A percentile compares a stretch with the other conserved stretches of the same genome.
These are phyloP conservation scores for Furnarius figulus DNA, from an alignment of 2,113 vertebrate genomes.

Conservation along the genomic window DNA sequence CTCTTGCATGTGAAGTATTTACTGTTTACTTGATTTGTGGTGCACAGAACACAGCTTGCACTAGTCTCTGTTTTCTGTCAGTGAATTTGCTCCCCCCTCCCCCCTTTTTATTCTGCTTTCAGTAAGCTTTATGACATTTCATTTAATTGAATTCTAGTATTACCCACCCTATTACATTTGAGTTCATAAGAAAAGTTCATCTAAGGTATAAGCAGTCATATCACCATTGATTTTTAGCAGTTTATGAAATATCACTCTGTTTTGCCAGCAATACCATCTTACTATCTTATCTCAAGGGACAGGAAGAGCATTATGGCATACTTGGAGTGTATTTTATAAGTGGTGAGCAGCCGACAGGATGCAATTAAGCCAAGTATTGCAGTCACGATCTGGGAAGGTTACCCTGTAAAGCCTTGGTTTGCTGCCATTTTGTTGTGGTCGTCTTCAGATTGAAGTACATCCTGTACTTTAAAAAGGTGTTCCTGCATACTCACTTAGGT, in stretches of 20 bases:
- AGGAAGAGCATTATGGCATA: background rate
- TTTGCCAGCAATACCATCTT: constrained; percentile 40
- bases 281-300: background rate
- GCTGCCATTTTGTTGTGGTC: background rate
- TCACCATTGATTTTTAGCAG: constrained; percentile 24
- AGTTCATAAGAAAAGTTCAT: constrained; percentile 20
- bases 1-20: background rate
- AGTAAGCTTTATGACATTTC: background rate
- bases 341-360: background rate
- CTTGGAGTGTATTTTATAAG: background rate
- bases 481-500: background rate
- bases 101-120: background rate
- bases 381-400: background rate
- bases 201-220: background rate
- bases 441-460: background rate
- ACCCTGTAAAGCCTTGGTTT: background rate
- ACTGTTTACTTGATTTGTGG: background rate
- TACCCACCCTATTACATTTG: background rate
- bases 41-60: rapidly evolving
- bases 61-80: background rate
- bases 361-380: constrained; percentile 11
- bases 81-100: background rate
- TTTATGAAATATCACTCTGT: constrained; percentile 30
- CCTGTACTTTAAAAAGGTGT: background rate
- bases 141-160: background rate